Percentiles rank a stretch among this genome's conserved stretches.
These are phyloP conservation scores for Mactra quadrangularis DNA, from an alignment of 1,140 invertebrate genomes.

Conservation along the genomic window DNA sequence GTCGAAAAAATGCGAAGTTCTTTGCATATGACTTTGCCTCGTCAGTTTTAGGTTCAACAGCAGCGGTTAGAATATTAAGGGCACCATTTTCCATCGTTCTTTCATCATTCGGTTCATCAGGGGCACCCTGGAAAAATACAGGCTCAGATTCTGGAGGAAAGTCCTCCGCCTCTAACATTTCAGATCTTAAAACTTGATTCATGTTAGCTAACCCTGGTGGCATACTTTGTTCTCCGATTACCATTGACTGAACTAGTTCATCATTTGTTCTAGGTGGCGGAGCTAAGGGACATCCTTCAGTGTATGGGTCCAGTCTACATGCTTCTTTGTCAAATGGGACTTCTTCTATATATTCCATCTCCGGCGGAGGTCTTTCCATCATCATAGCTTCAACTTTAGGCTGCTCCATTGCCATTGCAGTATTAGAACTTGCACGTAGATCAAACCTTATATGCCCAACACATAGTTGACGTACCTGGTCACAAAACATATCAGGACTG, in stretches of 20 bases:
- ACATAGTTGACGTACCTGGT: background rate
- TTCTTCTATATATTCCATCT: no score
- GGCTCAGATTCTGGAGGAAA: conserved; percentile 3
- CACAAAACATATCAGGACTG: conserved; percentile 17
- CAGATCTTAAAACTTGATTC: background rate
- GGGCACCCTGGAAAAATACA: conserved; percentile 1
- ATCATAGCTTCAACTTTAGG: no score
- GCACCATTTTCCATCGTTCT: background rate
- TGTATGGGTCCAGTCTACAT: background rate
- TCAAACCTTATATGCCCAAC: background rate
- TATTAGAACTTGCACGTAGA: no score
- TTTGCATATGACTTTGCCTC: no score
- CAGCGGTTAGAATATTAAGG: no score
- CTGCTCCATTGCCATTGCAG: no score
- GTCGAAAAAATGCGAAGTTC: no score
- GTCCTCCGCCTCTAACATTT: background rate
- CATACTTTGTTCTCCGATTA: background rate
- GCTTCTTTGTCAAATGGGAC: background rate
- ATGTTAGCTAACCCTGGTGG: background rate
- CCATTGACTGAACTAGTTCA: background rate
- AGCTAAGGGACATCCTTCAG: background rate
- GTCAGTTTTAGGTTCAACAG: no score
- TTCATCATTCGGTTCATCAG: conserved; percentile 5
- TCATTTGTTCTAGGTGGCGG: conserved; percentile 3
- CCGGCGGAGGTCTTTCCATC: no score